Conservation (phyloP, 2,113 vertebrate species). For the Forbesichthys agassizii region DNA sequence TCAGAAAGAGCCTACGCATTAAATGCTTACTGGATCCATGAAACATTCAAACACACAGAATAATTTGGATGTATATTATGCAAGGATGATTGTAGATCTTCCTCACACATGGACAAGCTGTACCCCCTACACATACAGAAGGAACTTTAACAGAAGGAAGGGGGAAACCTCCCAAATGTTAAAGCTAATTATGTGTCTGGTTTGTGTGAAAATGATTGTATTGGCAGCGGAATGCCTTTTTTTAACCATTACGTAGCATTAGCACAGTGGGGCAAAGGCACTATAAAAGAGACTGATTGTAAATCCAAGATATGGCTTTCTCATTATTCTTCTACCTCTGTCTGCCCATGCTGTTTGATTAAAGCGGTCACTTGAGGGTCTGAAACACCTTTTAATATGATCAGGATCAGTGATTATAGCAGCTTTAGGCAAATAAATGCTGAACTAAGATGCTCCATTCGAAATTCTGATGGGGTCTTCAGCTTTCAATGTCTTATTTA, state of each 20-base stretch:
- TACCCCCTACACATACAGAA: too few relatives aligned
- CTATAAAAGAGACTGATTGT: conserved; percentile 63
- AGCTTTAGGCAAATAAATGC: conserved; percentile 62
- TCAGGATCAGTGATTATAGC: conserved; percentile 67
- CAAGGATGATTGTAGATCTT: too few relatives aligned
- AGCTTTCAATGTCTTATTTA: conserved; percentile 39
- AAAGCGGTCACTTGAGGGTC: conserved; percentile 64
- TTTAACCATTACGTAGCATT: conserved; percentile 29
- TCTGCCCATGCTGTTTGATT: conserved; percentile 71
- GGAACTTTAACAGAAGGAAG: too few relatives aligned
- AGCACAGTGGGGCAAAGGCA: conserved; percentile 53
- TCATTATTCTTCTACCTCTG: conserved; percentile 61
- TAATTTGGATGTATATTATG: too few relatives aligned
- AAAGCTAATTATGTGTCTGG: too few relatives aligned
- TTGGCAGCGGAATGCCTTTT: conserved; percentile 14
- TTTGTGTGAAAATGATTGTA: too few relatives aligned
- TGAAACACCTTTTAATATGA: conserved; percentile 74
- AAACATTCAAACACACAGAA: too few relatives aligned
- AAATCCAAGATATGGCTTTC: conserved; percentile 71
- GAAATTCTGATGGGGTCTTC: conserved; percentile 46
- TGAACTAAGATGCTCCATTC: conserved; percentile 66
- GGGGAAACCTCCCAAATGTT: too few relatives aligned
- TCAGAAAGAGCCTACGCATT: too few relatives aligned
- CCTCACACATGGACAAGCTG: too few relatives aligned
- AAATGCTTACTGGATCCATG: too few relatives aligned